Percentiles rank a stretch among this genome's conserved stretches.
Evolutionary conservation across 2,888 invertebrate genomes (phyloP).

Genomic region (Stomorhina lunata): DNA sequence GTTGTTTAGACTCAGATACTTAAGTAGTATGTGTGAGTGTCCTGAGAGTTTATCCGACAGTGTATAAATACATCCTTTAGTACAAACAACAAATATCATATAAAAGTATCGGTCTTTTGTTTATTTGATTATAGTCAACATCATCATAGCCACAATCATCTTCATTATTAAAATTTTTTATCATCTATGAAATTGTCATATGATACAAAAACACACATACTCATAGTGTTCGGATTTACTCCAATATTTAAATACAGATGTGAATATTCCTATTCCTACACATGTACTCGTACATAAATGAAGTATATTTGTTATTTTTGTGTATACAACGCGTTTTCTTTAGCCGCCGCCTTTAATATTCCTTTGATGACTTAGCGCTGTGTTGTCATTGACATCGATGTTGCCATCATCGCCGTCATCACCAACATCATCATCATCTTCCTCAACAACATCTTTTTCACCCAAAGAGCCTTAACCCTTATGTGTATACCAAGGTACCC

Average conservation of each 20-base stretch:
- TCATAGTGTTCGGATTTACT: neutral
- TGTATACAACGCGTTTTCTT: slow-evolving; percentile 50
- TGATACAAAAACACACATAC: slow-evolving; percentile 6
- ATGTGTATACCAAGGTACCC: too few species aligned
- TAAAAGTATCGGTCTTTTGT: slow-evolving; percentile 30
- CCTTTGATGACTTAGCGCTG: slow-evolving; percentile 63
- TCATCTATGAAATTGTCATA: slow-evolving; percentile 51
- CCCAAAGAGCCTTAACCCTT: too few species aligned
- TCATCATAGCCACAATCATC: slow-evolving; percentile 8
- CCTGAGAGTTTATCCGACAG: neutral
- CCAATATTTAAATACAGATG: neutral
- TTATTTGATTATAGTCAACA: slow-evolving; percentile 39
- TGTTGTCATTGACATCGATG: slow-evolving; percentile 60
- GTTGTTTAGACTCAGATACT: too few species aligned
- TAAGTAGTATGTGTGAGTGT: too few species aligned
- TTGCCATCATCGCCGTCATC: slow-evolving; percentile 35
- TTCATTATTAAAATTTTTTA: slow-evolving; percentile 28
- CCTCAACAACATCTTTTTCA: too few species aligned
- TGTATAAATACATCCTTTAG: slow-evolving; percentile 42
- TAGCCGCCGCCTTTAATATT: slow-evolving; percentile 57
- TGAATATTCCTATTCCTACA: neutral
- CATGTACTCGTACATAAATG: neutral
- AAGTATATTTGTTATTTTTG: slow-evolving; percentile 30
- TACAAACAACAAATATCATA: slow-evolving; percentile 41
- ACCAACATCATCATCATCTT: slow-evolving; percentile 29